Base-by-base conservation (phyloP, 1,140 invertebrate genomes). In the Colletes latitarsis region DNA sequence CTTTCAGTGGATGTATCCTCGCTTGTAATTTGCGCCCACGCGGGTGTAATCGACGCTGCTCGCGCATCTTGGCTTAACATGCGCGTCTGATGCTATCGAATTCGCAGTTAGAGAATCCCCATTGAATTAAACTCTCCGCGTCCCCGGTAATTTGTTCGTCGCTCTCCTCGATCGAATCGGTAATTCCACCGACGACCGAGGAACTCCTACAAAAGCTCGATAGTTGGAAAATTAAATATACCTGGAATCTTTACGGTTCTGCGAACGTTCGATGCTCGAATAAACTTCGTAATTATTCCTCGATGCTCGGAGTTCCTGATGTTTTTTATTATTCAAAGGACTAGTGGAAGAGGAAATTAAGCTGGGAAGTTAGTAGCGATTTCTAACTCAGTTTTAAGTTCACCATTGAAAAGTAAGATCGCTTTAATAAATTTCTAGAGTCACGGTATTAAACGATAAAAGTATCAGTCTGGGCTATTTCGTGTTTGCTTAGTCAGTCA, bases 21-120 rank as follows among this genome's bases (percentile, higher is more conserved):
- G 89, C 87, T 86, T 84, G 90, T 90, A 91, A 91, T 92, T 91
- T 87, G 90, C 92, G 86, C 91, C 90, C 82, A 92, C 90, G 88
- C 83, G 74, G 30, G 78, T 73, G 82, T 77, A 64, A 79, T 62
- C 77, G 85, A 70, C 81, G 66, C 67, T 81, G 81, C 82, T 81
- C 19, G 30, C 21, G 52, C 66, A 52, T 53, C 77, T 67, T 70
- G 67, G 52, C 41, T n/a, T 41, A 21, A 71, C 75, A 67, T 60
- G 70, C 62, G 46, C 55, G 58, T 49, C 6, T 60, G 77, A 79
- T 79, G 62, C 69, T 55, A 73, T 72, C 69, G 69, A 73, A 19
- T 46, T 52, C 68, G 55, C 66, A 41, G 41, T 17, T 39, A 41
- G 14, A 70, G 66, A 52, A 77, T 9, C 53, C 53, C 30, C 64